Conservation (phyloP, 1,140 invertebrate species). For the Teleogryllus occipitalis region DNA sequence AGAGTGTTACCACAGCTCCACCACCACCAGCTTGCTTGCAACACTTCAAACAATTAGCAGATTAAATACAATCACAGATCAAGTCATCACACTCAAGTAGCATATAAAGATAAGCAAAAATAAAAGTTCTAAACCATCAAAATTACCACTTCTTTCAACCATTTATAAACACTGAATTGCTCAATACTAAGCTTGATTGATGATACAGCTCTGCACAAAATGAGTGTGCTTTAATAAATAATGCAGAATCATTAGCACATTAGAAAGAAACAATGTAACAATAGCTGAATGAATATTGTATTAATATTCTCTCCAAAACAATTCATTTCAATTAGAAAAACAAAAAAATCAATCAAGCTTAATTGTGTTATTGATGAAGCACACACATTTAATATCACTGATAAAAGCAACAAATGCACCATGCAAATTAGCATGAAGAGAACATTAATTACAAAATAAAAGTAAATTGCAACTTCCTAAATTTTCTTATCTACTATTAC, state of each 20-base stretch:
- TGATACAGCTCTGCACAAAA: neutral
- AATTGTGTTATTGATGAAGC: neutral
- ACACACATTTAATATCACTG: neutral
- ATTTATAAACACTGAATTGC: neutral
- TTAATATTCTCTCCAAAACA: neutral
- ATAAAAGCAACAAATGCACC: neutral
- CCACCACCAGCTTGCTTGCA: slow-evolving; percentile 6
- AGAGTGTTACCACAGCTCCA: slow-evolving; percentile 24
- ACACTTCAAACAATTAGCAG: slow-evolving; percentile 16
- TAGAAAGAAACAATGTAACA: neutral
- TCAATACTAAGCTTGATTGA: neutral
- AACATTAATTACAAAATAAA: neutral
- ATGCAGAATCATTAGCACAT: neutral
- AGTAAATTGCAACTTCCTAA: neutral
- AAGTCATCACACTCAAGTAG: slow-evolving; percentile 8
- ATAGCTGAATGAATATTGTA: neutral
- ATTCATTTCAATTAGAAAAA: neutral
- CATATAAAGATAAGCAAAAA: slow-evolving; percentile 7
- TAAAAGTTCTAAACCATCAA: slow-evolving; percentile 6
- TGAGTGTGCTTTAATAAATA: neutral
- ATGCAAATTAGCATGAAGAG: neutral
- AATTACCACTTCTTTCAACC: neutral
- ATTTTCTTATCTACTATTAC: no score
- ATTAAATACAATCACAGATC: slow-evolving; percentile 8
- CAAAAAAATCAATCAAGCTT: neutral